phyloP scores from a whole-genome alignment of 1,140 invertebrate species.

The Megalopta genalis region DNA sequence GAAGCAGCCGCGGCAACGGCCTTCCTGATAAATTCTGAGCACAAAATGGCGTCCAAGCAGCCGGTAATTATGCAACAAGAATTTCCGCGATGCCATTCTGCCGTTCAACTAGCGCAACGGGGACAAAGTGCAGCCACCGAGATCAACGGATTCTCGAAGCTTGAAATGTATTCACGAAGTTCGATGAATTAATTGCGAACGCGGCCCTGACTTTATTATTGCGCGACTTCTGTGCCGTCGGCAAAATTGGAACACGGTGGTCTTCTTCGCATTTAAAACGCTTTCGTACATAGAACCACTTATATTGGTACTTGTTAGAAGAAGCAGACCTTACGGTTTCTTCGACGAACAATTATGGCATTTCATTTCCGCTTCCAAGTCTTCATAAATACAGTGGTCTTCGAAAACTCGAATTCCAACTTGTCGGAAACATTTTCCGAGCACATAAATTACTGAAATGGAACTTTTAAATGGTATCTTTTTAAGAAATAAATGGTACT shows the following conservation, averaged over 20 bases:
- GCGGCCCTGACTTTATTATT: neutral
- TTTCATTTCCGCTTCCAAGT: too few species aligned
- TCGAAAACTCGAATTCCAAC: too few species aligned
- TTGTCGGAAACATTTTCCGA: too few species aligned
- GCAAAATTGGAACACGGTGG: neutral
- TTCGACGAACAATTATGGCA: too few species aligned
- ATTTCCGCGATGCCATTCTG: constrained; percentile 12
- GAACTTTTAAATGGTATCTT: too few species aligned
- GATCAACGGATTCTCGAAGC: constrained; percentile 18
- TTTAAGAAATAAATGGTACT: too few species aligned
- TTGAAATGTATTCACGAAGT: constrained; percentile 15
- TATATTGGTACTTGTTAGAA: neutral
- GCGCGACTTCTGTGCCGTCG: neutral
- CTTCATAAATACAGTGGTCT: too few species aligned
- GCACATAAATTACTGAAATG: too few species aligned
- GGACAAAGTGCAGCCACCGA: neutral
- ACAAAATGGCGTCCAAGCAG: neutral
- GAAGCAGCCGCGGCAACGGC: too few species aligned
- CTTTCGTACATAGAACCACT: neutral
- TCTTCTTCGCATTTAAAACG: neutral
- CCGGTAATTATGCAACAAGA: constrained; percentile 19
- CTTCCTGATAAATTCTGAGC: constrained; percentile 6
- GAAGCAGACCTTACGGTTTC: too few species aligned
- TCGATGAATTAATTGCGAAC: constrained; percentile 22
- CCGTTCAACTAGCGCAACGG: neutral